Evolutionary conservation across 2,888 invertebrate species (phyloP), one percentile per base, ranked within the genome.

Genomic region (Athalia rosae): DNA sequence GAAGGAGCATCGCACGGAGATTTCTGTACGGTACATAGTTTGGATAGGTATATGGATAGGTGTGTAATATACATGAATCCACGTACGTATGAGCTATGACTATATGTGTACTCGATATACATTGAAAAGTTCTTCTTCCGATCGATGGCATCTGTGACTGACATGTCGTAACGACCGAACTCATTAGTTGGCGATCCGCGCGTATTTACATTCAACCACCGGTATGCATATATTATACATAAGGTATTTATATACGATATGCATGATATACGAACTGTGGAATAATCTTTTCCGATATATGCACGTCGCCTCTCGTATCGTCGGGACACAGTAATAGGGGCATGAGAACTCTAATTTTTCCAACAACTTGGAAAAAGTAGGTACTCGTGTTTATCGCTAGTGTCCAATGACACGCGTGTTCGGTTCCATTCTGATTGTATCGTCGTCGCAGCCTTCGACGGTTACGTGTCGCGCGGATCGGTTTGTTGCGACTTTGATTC

Each of bases 161-260:
- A 74, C 74, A 61, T 59, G 61, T 74, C 74, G 74, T 62, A 74
- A 74, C 74, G 74, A 74, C 74, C 74, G 7, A 74, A 74, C 74
- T 74, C 74, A 74, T 74, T 62, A 74, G 74, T 48, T 43, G 74
- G 59, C 61, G 74, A 74, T 74, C 61, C 59, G 13, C 48, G 9
- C 61, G 59, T 62, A 74, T 74, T 74, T 74, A 50, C 74, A 74
- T 74, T 74, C 48, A 13, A 45, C 58, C 9, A 43, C 71, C 43
- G 41, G 41, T 43, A 71, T 6, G 9, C 8, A 66, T 9, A 15
- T 7, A 7, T 43, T 43, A 41, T 41, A 69, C 13, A 28, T 7
- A 67, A 67, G 15, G 50, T 5, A 28, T 45, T 13, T 15, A 67
- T 48, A 48, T 5, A 4, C 4, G 61, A 66, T 48, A 50, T 59